Evolutionary conservation across 2,113 vertebrate genomes (phyloP).

Genomic region (Coptodon bakossiorum): DNA sequence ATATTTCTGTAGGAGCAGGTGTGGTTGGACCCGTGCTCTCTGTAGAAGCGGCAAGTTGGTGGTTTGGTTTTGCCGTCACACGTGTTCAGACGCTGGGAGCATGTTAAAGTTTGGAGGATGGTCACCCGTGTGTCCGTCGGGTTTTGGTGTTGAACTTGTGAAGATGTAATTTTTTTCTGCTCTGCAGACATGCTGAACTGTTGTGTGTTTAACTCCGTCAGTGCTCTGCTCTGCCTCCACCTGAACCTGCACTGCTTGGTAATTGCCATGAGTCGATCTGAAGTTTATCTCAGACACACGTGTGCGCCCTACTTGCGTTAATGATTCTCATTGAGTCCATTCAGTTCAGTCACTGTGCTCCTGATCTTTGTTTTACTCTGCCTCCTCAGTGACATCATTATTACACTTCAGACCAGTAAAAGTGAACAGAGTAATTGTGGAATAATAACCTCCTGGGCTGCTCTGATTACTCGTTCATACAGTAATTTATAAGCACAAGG

Average conservation of each 20-base stretch:
- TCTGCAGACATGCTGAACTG: not conserved
- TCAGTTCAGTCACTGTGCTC: conserved; percentile 1
- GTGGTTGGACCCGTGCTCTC: not conserved
- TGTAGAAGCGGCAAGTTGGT: not conserved
- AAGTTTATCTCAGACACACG: not conserved
- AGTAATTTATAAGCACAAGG: not conserved
- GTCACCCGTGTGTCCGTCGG: not conserved
- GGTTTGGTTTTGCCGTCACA: not conserved
- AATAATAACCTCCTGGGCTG: not conserved
- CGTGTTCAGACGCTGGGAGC: not conserved
- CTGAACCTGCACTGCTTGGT: not conserved
- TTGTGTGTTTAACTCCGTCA: not conserved
- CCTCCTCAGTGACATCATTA: not conserved
- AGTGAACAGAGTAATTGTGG: conserved; percentile 8
- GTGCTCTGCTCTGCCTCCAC: not conserved
- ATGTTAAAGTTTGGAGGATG: not conserved
- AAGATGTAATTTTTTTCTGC: not conserved
- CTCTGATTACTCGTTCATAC: not conserved
- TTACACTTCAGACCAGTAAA: conserved; percentile 3
- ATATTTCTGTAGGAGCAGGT: not conserved
- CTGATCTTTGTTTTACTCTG: not conserved
- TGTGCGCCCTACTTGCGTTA: not conserved
- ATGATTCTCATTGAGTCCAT: conserved; percentile 9
- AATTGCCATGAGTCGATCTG: not conserved
- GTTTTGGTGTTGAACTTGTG: not conserved